Percentiles rank a stretch among this genome's conserved stretches.
These are phyloP conservation scores for Mythimna impura DNA, from an alignment of 2,888 invertebrate species.

Conservation along the genomic window DNA sequence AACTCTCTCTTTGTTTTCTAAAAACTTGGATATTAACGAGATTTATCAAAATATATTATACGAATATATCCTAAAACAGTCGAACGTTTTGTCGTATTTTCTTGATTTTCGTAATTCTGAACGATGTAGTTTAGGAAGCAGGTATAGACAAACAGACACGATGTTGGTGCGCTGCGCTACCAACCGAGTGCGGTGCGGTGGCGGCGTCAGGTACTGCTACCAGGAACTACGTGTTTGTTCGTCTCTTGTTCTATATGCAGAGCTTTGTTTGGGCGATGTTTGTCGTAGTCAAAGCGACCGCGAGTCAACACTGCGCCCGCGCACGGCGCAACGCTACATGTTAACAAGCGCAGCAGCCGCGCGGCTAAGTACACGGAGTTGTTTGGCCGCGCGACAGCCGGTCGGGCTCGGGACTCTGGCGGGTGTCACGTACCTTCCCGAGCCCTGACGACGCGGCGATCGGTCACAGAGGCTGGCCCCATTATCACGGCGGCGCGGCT, in stretches of 20 bases:
- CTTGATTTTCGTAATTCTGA: conserved; percentile 4
- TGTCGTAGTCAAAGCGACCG: conserved; percentile 65
- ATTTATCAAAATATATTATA: neutral
- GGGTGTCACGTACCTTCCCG: conserved; percentile 33
- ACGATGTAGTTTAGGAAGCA: conserved; percentile 11
- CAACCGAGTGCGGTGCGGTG: conserved; percentile 21
- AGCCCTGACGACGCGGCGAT: too few relatives aligned
- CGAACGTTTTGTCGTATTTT: conserved; percentile 2
- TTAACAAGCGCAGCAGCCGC: conserved; percentile 22
- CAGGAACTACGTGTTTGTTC: conserved; percentile 68
- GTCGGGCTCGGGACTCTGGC: neutral
- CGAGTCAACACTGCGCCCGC: conserved; percentile 50
- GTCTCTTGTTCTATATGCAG: conserved; percentile 69
- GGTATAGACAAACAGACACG: conserved; percentile 27
- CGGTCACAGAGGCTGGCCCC: too few relatives aligned
- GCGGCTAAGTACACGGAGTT: conserved; percentile 20
- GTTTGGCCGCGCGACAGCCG: conserved; percentile 40
- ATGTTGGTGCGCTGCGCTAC: conserved; percentile 28
- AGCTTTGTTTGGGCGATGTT: conserved; percentile 69
- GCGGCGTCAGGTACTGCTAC: conserved; percentile 42
- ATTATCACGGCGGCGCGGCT: too few relatives aligned
- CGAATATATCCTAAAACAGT: conserved; percentile 29
- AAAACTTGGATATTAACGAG: conserved; percentile 25
- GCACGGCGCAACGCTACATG: conserved; percentile 20
- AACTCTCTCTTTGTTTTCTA: conserved; percentile 20